Evolutionary conservation across 2,797 vertebrate species (phyloP), one percentile per base, ranked within the genome.

Genomic region (Heteromormyrus szaboi): DNA sequence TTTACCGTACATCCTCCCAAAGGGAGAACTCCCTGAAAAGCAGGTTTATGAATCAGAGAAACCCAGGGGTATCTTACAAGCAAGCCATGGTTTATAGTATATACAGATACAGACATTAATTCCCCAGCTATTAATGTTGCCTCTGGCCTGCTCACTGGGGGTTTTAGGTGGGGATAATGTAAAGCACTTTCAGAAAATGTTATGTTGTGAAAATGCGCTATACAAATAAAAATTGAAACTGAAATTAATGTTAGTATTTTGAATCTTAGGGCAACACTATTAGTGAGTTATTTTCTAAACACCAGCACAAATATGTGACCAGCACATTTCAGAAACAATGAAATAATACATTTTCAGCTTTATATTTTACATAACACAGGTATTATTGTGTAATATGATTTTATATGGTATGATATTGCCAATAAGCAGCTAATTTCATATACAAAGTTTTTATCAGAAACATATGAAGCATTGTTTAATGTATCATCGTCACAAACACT

Each of bases 1-100:
- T 97, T 96, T 89, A 98, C 98, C 0, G 98, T 95, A 92, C 98
- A 99, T 87, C 98, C 98, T 48, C 96, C 98, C 87, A 99, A 88
- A 86, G 98, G 98, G 91, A 99, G 97, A 89, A 99, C 98, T 0
- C 98, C 98, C 98, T 99, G 92, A 87, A 19, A 90, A 79, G 89
- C 5, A 87, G n/a, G 41, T 2, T 89, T 44, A 90, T 19, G 84
- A 19, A 86, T 2, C 65, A 7, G 48, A 81, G 56, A 22, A 83
- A 22, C 37, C 41, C 3, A 29, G 56, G 1, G 4, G 1, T 17
- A 6, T 41, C 17, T 41, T 19, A 53, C 29, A 84, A 46, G 46
- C 3, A 29, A 29, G 46, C 81, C 81, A 25, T 84, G 29, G n/a
- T 9, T 41, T 56, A 86, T 29, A 86, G 81, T 9, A 22, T 46